Conservation (phyloP, 2,797 vertebrate species). For the Synanceia verrucosa region DNA sequence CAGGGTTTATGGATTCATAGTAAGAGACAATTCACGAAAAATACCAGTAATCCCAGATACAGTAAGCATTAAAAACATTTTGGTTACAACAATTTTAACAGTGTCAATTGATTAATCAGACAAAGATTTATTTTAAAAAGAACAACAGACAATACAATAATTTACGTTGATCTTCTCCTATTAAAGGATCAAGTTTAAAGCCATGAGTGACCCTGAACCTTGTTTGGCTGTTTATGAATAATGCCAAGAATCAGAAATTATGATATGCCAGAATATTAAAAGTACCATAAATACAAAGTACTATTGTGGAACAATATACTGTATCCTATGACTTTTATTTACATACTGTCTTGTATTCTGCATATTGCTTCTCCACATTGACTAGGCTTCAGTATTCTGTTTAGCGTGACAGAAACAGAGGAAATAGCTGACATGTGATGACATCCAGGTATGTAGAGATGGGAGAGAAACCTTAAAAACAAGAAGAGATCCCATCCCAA, state of each 20-base stretch:
- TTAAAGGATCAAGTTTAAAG: neutral
- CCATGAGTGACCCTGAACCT: neutral
- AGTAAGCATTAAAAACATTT: neutral
- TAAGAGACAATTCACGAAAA: neutral
- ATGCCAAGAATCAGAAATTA: neutral
- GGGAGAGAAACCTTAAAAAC: neutral
- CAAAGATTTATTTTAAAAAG: no score
- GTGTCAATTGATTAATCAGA: neutral
- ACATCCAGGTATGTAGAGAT: neutral
- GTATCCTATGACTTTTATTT: neutral
- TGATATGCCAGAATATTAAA: neutral
- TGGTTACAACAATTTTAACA: neutral
- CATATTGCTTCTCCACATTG: neutral
- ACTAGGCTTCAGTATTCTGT: neutral
- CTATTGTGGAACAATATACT: neutral
- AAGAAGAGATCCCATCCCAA: neutral
- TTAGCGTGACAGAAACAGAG: neutral
- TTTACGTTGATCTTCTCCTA: neutral
- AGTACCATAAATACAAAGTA: neutral
- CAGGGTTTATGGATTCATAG: neutral
- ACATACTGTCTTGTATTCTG: neutral
- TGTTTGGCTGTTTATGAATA: neutral
- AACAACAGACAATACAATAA: no score
- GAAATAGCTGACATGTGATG: neutral
- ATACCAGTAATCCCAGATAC: neutral